Evolutionary conservation across 2,888 invertebrate genomes (phyloP).

Genomic region (Achlya flavicornis): DNA sequence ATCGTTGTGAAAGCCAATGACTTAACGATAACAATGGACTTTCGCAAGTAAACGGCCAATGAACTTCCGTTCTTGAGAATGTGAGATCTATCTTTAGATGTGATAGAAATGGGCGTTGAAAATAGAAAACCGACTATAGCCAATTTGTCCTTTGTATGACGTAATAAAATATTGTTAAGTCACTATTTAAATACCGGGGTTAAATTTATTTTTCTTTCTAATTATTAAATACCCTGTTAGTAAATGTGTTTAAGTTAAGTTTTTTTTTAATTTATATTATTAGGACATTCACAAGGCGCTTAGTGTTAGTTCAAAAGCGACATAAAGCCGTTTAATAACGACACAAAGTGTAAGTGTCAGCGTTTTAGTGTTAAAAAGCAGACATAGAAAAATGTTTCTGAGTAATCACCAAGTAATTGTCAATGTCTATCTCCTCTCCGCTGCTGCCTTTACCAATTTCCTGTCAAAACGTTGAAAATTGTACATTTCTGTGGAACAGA

Average conservation of each 20-base stretch:
- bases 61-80: conserved; percentile 13
- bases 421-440: conserved; percentile 80
- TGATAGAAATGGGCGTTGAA: background rate
- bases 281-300: conserved; percentile 6
- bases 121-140: background rate
- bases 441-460: conserved; percentile 77
- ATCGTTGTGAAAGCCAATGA: conserved; percentile 32
- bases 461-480: conserved; percentile 70
- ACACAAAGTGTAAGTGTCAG: conserved; percentile 36
- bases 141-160: too few species aligned
- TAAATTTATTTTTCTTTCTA: too few species aligned
- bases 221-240: background rate
- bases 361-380: conserved; percentile 39
- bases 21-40: conserved; percentile 23
- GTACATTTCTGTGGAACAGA: conserved; percentile 51
- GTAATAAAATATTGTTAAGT: too few species aligned
- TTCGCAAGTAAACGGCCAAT: conserved; percentile 21
- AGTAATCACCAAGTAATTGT: conserved; percentile 82
- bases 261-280: background rate
- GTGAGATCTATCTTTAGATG: background rate
- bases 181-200: too few species aligned
- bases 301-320: background rate
- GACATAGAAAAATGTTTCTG: conserved; percentile 41
- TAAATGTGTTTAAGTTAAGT: background rate
- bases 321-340: conserved; percentile 16